A percentile compares a stretch with the other conserved stretches of the same genome.
These are phyloP conservation scores for Phyllotis vaccarum DNA, from an alignment of 2,797 vertebrate species.

Conservation along the genomic window DNA sequence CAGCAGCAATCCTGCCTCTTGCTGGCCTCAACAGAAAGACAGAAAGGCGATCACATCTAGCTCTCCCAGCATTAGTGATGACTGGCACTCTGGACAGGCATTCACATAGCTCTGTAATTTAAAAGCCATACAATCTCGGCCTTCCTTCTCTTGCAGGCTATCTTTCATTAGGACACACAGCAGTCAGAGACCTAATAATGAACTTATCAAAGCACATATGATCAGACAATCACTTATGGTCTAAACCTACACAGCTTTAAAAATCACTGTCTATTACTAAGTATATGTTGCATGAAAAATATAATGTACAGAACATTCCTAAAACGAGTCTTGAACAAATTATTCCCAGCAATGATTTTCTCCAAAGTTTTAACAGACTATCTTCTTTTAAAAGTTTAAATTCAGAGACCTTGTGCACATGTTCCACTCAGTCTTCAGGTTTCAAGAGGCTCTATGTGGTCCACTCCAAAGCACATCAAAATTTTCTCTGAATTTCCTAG, in stretches of 20 bases:
- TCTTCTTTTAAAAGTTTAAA: conserved; percentile 43
- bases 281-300: conserved; percentile 15
- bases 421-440: conserved; percentile 51
- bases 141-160: background rate
- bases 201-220: background rate
- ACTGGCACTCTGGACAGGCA: conserved; percentile 11
- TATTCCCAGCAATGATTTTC: conserved; percentile 46
- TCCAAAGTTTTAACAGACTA: conserved; percentile 3
- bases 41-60: conserved; percentile 21
- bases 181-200: conserved; percentile 13
- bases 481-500: conserved; percentile 47
- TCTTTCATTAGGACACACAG: background rate
- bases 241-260: background rate
- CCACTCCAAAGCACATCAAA: conserved; percentile 39
- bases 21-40: conserved; percentile 55
- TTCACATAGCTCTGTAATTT: conserved; percentile 14
- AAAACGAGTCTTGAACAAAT: conserved; percentile 60
- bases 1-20: background rate
- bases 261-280: conserved; percentile 8
- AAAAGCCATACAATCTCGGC: conserved; percentile 33
- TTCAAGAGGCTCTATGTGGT: conserved; percentile 46
- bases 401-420: background rate
- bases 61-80: conserved; percentile 11
- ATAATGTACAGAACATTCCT: conserved; percentile 30
- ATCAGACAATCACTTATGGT: conserved; percentile 2